Evolutionary conservation across 2,113 vertebrate species (phyloP).

Genomic region (Psittacara wagleri): DNA sequence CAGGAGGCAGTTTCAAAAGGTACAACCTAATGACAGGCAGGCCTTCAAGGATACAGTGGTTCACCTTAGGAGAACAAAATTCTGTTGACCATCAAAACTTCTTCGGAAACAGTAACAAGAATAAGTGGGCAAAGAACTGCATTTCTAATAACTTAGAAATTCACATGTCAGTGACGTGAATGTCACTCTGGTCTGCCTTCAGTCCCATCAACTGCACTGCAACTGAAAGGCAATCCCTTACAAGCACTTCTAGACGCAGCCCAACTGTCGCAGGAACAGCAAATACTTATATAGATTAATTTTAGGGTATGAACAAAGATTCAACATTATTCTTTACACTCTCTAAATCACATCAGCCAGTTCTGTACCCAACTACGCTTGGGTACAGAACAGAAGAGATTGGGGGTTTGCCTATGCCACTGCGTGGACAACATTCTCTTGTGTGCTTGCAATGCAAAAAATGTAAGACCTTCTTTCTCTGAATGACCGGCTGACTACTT

Average conservation of each 20-base stretch:
- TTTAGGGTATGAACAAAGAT: background rate
- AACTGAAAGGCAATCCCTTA: background rate
- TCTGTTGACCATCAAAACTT: background rate
- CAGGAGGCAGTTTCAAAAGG: fast-evolving
- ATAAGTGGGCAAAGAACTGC: background rate
- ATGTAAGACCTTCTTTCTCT: background rate
- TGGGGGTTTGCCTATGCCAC: background rate
- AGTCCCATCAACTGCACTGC: background rate
- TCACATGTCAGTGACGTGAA: background rate
- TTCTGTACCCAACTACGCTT: background rate
- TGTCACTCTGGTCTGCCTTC: background rate
- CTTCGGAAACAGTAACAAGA: background rate
- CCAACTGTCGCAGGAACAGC: background rate
- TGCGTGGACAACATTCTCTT: background rate
- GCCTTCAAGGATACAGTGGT: background rate
- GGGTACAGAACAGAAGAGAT: background rate
- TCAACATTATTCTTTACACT: background rate
- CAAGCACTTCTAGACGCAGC: background rate
- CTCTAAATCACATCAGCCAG: background rate
- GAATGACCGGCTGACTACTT: background rate
- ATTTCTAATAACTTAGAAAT: background rate
- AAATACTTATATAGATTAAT: background rate
- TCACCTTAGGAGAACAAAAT: background rate
- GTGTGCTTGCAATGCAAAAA: background rate
- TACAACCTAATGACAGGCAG: background rate